Evolutionary conservation across 2,888 invertebrate genomes (phyloP), one percentile per base, ranked within the genome.

Genomic region (Argyresthia albistria): DNA sequence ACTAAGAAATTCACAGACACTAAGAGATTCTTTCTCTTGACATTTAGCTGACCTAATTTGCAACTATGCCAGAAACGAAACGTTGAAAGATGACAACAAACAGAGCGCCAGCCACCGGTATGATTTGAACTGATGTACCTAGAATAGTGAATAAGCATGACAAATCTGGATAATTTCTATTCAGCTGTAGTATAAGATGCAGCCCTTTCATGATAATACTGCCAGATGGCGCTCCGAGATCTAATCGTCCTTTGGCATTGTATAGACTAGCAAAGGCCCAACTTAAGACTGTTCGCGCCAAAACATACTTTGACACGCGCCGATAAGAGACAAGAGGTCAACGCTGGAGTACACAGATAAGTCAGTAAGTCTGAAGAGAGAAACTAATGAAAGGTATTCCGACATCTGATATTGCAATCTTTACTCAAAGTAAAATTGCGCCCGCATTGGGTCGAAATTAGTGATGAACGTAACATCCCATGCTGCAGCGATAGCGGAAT

Each of bases 351-450:
- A 37, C 37, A 48, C 25, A 35, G 15, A 15, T 48, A 37, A 37
- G 35, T 37, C 37, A 37, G 48, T 9, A 14, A 39, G 14, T 37
- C 15, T 14, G 37, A 15, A 4, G 25, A 12, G 43, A 36, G 45
- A 43, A 68, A 62, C 71, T 83, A 82, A 83, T 83, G 83, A 79
- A 82, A 83, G 84, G 82, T 80, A 76, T 43, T 51, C 35, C 14
- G 42, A 45, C 15, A 10, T 80, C 79, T 81, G 84, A 87, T 87
- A 80, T 81, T 73, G 77, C 74, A 80, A 86, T 86, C 86, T 84
- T 80, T 80, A 81, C 86, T 86, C 86, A 81, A 80, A 74, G 74
- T 68, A 67, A 82, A 81, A 83, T 86, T 79, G 69, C 56, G 62
- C 68, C 66, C 69, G 73, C 67, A 73, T 73, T 63, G 70, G 50